These are phyloP conservation scores for Leptopilina myrica DNA, from an alignment of 2,888 invertebrate species.

Conservation along the genomic window DNA sequence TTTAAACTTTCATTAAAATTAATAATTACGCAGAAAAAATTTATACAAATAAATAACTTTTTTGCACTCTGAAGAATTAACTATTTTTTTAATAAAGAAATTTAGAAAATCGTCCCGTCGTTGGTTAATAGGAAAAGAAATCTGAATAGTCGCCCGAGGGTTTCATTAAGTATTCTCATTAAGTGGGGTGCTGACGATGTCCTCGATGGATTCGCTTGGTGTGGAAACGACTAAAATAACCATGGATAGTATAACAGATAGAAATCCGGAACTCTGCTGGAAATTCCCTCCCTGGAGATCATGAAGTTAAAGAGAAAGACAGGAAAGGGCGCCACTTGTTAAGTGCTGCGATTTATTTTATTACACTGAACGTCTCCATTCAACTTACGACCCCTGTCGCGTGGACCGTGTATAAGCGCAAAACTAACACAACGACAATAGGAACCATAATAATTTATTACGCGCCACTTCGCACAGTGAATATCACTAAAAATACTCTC, in stretches of 20 bases:
- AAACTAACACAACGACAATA: slow-evolving; percentile 6
- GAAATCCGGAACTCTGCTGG: neutral
- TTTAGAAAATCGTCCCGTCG: too few relatives aligned
- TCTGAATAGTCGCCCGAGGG: slow-evolving; percentile 7
- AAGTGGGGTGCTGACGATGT: slow-evolving; percentile 12
- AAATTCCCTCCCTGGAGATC: slow-evolving; percentile 2
- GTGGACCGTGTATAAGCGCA: slow-evolving; percentile 34
- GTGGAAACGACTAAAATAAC: slow-evolving; percentile 3
- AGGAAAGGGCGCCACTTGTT: slow-evolving; percentile 52
- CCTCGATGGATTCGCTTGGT: neutral
- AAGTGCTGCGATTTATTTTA: slow-evolving; percentile 70
- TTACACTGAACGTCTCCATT: slow-evolving; percentile 58
- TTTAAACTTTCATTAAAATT: too few relatives aligned
- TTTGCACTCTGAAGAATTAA: too few relatives aligned
- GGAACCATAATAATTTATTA: slow-evolving; percentile 19
- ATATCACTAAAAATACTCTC: slow-evolving; percentile 22
- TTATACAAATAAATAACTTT: too few relatives aligned
- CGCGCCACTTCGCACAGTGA: too few relatives aligned
- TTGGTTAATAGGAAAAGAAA: too few relatives aligned
- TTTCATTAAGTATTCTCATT: slow-evolving; percentile 13
- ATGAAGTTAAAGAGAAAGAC: neutral
- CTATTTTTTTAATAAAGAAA: too few relatives aligned
- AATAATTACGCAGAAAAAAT: too few relatives aligned
- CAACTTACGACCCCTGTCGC: slow-evolving; percentile 37
- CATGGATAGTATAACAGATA: slow-evolving; percentile 5